These are phyloP conservation scores for Ispidina lecontei DNA, from an alignment of 2,797 vertebrate genomes.

Conservation along the genomic window DNA sequence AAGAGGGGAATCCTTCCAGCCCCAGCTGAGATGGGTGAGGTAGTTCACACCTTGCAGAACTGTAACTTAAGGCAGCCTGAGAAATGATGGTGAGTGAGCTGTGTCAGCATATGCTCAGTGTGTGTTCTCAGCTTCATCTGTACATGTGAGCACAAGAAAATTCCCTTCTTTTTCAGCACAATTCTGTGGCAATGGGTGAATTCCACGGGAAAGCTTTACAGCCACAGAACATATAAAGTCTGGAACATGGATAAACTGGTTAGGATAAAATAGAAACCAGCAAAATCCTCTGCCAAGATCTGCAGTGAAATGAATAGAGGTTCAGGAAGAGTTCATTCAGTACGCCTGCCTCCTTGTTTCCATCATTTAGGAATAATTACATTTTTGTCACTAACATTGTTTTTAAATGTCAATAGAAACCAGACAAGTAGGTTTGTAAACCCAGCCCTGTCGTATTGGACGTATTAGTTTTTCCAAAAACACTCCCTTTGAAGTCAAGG, in stretches of 20 bases:
- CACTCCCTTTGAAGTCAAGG: slow-evolving; percentile 22
- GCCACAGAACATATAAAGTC: slow-evolving; percentile 48
- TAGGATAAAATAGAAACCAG: slow-evolving; percentile 63
- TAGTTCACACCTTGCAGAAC: slow-evolving; percentile 15
- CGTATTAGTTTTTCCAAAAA: slow-evolving; percentile 54
- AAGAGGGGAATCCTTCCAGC: slow-evolving; percentile 46
- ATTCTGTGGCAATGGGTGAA: slow-evolving; percentile 1
- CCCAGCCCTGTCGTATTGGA: slow-evolving; percentile 35
- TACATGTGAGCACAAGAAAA: neutral
- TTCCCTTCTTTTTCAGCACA: neutral
- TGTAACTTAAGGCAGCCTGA: slow-evolving; percentile 2
- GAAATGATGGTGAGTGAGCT: neutral
- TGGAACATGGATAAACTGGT: slow-evolving; percentile 59
- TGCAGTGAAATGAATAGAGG: slow-evolving; percentile 65
- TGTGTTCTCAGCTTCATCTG: slow-evolving; percentile 1
- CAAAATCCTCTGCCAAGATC: slow-evolving; percentile 34
- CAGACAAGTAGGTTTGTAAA: slow-evolving; percentile 54
- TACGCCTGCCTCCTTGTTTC: slow-evolving; percentile 43
- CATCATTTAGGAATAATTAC: slow-evolving; percentile 64
- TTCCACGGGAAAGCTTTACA: slow-evolving; percentile 41
- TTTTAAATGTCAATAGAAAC: slow-evolving; percentile 71
- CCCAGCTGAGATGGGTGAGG: neutral
- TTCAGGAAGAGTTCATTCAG: slow-evolving; percentile 70
- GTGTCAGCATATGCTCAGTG: neutral
- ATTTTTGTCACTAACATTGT: slow-evolving; percentile 69